Percentiles rank a stretch among this genome's conserved stretches.
Evolutionary conservation across 2,888 invertebrate genomes (phyloP).

Genomic region (Metalampra italica): DNA sequence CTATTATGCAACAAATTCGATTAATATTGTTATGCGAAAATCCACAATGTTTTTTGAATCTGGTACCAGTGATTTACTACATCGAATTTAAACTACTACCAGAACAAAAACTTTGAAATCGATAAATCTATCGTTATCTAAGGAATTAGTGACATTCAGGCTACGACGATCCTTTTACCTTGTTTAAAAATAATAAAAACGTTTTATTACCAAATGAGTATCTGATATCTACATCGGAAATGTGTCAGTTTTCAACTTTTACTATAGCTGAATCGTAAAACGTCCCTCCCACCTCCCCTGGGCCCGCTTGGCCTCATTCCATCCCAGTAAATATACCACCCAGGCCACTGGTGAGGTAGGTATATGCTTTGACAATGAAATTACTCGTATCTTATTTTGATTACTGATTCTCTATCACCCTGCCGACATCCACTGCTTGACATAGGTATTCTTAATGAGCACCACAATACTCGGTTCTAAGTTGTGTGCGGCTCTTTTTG

Average conservation of each 20-base stretch:
- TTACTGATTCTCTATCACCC: too few relatives aligned
- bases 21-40: too few relatives aligned
- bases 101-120: background rate
- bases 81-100: background rate
- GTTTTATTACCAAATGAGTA: background rate
- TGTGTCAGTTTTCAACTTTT: slow-evolving; percentile 39
- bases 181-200: background rate
- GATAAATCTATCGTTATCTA: too few relatives aligned
- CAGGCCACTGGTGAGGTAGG: slow-evolving; percentile 44
- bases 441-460: too few relatives aligned
- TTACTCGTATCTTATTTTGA: background rate
- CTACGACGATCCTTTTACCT: background rate
- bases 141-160: too few relatives aligned
- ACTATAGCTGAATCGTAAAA: slow-evolving; percentile 33
- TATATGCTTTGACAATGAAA: slow-evolving; percentile 28
- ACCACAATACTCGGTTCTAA: too few relatives aligned
- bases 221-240: slow-evolving; percentile 26
- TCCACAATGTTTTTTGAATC: too few relatives aligned
- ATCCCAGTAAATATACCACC: slow-evolving; percentile 46
- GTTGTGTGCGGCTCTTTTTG: too few relatives aligned
- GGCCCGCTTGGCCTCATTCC: background rate
- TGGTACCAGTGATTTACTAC: too few relatives aligned
- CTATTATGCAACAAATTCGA: background rate
- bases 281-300: background rate
- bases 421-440: too few relatives aligned